Evolutionary conservation across 2,113 vertebrate species (phyloP), one percentile per base, ranked within the genome.

Genomic region (Emydura subglobosa): DNA sequence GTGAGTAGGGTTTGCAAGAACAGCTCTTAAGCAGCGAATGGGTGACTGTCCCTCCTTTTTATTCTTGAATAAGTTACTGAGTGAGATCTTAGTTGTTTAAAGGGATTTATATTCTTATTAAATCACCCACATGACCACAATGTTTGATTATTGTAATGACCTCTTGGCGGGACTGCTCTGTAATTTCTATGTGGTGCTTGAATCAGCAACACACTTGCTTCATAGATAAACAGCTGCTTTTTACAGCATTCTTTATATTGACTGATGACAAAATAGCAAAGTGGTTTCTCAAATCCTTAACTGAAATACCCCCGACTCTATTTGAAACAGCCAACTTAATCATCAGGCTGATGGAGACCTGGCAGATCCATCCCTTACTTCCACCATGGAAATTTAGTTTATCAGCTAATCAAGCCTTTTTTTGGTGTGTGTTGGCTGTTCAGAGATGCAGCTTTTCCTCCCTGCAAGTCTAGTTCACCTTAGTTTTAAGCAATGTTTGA

Each of bases 41-140:
- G 0, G 5, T 10, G 7, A 29, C 51, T n/a, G 47, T 12, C 34
- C 34, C 76, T 1, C 42, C 10, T 22, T 53, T 5, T 2, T 31
- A 22, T 24, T 82, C 34, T 21, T 86, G 8, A 84, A 5, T 21
- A 79, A 53, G 2, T 19, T 39, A 7, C 0, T 3, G 19, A 88
- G 47, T 9, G 9, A 84, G 57, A 16, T 34, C 34, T 27, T 59
- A 87, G 3, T 2, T 2, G 1, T 5, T 44, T 53, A n/a, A 2
- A 17, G 22, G 3, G 27, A 9, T 13, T 39, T 44, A 4, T 39
- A 29, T 0, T 4, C 0, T 0, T 2, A 0, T 51, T 50, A 42
- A 49, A 76, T 82, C 79, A 22, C 27, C 24, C 19, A 8, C 39
- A 51, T 88, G 50, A 72, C 24, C 0, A 0, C 49, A 83, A 27